Conservation (phyloP, 2,888 invertebrate species). For the Diaperis boleti region DNA sequence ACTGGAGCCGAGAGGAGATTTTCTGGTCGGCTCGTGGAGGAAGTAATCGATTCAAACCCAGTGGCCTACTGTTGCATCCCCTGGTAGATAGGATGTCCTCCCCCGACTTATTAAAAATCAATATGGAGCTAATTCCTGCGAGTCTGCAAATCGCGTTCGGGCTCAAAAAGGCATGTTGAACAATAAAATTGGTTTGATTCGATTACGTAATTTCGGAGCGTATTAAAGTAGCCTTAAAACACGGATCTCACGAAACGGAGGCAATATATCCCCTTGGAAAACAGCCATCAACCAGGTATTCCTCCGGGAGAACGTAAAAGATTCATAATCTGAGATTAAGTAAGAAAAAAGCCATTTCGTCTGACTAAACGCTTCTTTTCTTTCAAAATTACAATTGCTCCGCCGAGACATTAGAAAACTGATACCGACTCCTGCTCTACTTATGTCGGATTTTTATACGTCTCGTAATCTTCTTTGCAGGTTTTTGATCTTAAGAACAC, state of each 20-base stretch:
- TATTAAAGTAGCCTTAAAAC: constrained; percentile 48
- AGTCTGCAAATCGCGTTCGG: constrained; percentile 32
- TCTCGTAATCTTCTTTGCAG: constrained; percentile 38
- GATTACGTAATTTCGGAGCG: constrained; percentile 51
- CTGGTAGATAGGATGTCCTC: constrained; percentile 6
- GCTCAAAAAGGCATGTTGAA: constrained; percentile 29
- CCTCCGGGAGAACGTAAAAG: constrained; percentile 62
- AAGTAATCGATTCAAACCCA: constrained; percentile 25
- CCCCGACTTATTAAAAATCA: constrained; percentile 34
- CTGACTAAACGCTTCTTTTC: constrained; percentile 64
- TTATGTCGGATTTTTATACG: constrained; percentile 31
- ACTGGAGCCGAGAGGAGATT: constrained; percentile 11
- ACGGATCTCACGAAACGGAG: constrained; percentile 37
- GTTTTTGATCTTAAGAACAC: constrained; percentile 36
- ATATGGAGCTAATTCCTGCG: constrained; percentile 23
- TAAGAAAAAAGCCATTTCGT: constrained; percentile 64
- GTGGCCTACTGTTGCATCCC: constrained; percentile 27
- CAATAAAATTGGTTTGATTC: constrained; percentile 37
- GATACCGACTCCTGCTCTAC: constrained; percentile 44
- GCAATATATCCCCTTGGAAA: constrained; percentile 42
- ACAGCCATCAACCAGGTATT: constrained; percentile 61
- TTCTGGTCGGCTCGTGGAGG: constrained; percentile 7
- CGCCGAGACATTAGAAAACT: constrained; percentile 59
- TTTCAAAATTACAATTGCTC: constrained; percentile 64
- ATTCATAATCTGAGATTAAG: constrained; percentile 66